A percentile compares a stretch with the other conserved stretches of the same genome.
Evolutionary conservation across 2,888 invertebrate species (phyloP).

Genomic region (Agrotis ipsilon): DNA sequence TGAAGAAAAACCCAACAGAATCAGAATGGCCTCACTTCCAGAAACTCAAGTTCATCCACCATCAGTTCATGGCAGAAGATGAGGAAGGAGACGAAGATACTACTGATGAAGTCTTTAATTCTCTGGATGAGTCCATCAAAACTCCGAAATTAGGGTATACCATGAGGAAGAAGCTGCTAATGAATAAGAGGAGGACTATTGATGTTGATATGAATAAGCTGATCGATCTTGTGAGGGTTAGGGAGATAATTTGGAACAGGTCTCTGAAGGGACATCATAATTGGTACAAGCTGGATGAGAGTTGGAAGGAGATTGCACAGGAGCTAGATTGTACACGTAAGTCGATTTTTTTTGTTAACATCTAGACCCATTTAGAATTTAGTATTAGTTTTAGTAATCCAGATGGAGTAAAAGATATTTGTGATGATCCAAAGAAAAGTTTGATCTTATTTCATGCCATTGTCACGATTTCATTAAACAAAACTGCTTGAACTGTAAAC

Average conservation of each 20-base stretch:
- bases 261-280: constrained; percentile 88
- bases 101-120: constrained; percentile 82
- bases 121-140: constrained; percentile 85
- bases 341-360: constrained; percentile 58
- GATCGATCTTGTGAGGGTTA: constrained; percentile 82
- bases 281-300: constrained; percentile 88
- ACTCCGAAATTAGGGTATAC: constrained; percentile 86
- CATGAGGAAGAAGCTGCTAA: constrained; percentile 85
- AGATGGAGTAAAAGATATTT: no score
- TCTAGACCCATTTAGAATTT: no score
- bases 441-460: neutral
- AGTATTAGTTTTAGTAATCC: neutral
- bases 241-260: constrained; percentile 87
- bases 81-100: constrained; percentile 85
- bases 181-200: constrained; percentile 85
- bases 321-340: constrained; percentile 86
- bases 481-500: neutral
- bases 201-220: constrained; percentile 86
- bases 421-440: no score
- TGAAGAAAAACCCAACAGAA: constrained; percentile 83
- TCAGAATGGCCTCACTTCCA: constrained; percentile 88
- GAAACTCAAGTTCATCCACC: constrained; percentile 85
- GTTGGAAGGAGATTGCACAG: constrained; percentile 87
- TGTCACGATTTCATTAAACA: neutral
- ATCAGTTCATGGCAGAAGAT: constrained; percentile 85